Base-by-base conservation (phyloP, 1,140 invertebrate genomes). In the Papilio polytes region DNA sequence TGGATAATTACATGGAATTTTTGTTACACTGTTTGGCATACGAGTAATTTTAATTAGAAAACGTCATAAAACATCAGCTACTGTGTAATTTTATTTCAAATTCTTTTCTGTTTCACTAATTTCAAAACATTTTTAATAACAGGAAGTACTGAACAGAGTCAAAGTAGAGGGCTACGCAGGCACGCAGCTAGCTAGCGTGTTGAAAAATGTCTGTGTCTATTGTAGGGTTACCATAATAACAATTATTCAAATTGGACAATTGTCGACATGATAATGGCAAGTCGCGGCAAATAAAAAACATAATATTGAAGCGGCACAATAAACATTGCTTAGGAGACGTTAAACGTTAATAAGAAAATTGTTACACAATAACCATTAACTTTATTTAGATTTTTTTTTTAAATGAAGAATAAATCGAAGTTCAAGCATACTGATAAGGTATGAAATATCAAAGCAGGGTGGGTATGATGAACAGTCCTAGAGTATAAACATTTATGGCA, bases 101-200 rank as follows among this genome's bases (percentile, higher is more conserved):
- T 78, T 78, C 36, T 66, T 31, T 78, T 66, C 53, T 63, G 77
- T 78, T 78, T 66, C 56, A 78, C 31, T 63, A 78, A 78, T 63
- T 78, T 63, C 18, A 78, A 66, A 78, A 78, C 56, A 78, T 66
- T 78, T 78, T 78, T 78, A 63, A 78, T 78, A 78, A 78, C 77
- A 63, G 53, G 53, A 78, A 78, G 56, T 78, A 78, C 31, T 78
- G 56, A 78, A 78, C 77, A 78, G 77, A 78, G 56, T 78, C 77
- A 78, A 78, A 78, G 77, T 78, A 66, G 56, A 78, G 77, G 56
- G 56, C 77, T 59, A 46, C 77, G 56, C 76, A 78, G 76, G 56
- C 77, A 78, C 46, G 46, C 74, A 66, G 53, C 77, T 41, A 63
- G 53, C 77, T 41, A 63, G 53, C 77, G 77, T 63, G 77, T 78